Evolutionary conservation across 2,888 invertebrate species (phyloP).

Genomic region (Cylloceria caligata): DNA sequence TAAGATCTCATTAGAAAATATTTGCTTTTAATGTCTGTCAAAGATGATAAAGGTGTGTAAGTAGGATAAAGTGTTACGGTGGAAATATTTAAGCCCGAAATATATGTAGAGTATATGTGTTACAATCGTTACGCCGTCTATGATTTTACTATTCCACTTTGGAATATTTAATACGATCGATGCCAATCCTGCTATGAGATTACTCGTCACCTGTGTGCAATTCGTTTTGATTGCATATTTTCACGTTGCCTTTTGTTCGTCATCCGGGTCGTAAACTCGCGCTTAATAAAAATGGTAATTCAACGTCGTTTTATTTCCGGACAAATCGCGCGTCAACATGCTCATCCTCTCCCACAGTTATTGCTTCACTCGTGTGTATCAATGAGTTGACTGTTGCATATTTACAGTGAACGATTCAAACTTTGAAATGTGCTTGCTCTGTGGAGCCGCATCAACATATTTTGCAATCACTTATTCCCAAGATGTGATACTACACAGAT

Average conservation of each 20-base stretch:
- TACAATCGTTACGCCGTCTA: too few species aligned
- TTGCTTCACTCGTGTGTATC: not conserved
- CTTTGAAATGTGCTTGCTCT: not conserved
- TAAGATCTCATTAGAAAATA: not conserved
- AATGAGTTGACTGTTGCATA: not conserved
- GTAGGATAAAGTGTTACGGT: not conserved
- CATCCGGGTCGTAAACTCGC: slow-evolving; percentile 33
- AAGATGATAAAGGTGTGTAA: not conserved
- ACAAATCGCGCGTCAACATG: not conserved
- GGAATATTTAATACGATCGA: not conserved
- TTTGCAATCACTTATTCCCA: not conserved
- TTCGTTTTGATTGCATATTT: slow-evolving; percentile 39
- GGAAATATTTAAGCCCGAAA: not conserved
- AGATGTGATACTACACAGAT: too few species aligned
- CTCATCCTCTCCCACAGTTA: slow-evolving; percentile 21
- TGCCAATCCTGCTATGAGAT: not conserved
- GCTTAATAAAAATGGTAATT: slow-evolving; percentile 65
- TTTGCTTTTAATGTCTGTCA: not conserved
- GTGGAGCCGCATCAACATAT: not conserved
- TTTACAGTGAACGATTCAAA: not conserved
- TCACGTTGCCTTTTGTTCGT: slow-evolving; percentile 16
- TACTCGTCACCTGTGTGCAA: not conserved
- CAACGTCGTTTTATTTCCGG: slow-evolving; percentile 55
- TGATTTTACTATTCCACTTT: not conserved
- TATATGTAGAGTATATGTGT: not conserved